These are phyloP conservation scores for Mamestra configurata DNA, from an alignment of 1,140 invertebrate species.

Conservation along the genomic window DNA sequence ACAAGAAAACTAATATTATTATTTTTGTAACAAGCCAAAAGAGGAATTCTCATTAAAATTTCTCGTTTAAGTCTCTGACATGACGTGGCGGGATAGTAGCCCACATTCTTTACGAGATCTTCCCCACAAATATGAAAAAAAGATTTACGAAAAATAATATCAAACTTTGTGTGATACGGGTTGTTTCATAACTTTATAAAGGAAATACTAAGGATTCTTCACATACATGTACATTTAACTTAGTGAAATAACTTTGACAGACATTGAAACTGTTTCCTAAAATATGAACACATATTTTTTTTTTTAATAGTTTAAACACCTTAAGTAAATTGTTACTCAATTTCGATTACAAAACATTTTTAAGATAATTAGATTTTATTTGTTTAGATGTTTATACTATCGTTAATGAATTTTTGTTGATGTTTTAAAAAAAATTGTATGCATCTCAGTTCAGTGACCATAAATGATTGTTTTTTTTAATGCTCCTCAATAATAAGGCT, in stretches of 20 bases:
- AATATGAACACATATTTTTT: too few relatives aligned
- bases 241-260: neutral
- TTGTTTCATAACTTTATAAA: slow-evolving; percentile 33
- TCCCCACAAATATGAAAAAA: slow-evolving; percentile 27
- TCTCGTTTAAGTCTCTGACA: slow-evolving; percentile 26
- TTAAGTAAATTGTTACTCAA: too few relatives aligned
- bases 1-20: slow-evolving; percentile 31
- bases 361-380: too few relatives aligned
- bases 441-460: too few relatives aligned
- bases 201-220: neutral
- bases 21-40: slow-evolving; percentile 24
- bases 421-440: too few relatives aligned
- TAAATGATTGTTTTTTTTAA: too few relatives aligned
- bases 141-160: slow-evolving; percentile 35
- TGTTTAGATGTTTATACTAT: too few relatives aligned
- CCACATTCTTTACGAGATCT: slow-evolving; percentile 27
- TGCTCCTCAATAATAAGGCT: too few relatives aligned
- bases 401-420: too few relatives aligned
- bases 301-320: too few relatives aligned
- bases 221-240: neutral
- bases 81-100: slow-evolving; percentile 32
- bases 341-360: too few relatives aligned
- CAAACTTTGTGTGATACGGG: slow-evolving; percentile 31
- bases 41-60: slow-evolving; percentile 46
- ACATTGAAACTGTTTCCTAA: too few relatives aligned